Base-by-base conservation (phyloP, 1,140 invertebrate species). In the Melitaea cinxia region DNA sequence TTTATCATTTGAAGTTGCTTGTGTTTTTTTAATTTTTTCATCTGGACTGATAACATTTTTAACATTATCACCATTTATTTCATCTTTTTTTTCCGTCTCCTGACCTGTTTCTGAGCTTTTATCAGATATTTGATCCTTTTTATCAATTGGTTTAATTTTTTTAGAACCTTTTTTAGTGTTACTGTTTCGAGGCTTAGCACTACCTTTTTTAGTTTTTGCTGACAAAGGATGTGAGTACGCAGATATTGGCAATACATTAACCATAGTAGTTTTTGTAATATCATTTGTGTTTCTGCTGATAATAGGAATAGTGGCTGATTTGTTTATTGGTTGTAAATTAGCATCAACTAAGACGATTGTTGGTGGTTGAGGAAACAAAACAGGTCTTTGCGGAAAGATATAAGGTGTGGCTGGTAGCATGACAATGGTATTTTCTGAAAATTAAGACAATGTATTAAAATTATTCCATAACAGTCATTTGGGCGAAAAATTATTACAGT, bases 231-330 rank as follows among this genome's bases (percentile, higher is more conserved):
- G 83, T 9, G 91, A 91, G 67, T 94, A 92, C 15, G 94, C 94
- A 17, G 94, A 93, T 80, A 95, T 95, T 23, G 94, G 94, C 72
- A 95, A 92, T 87, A 95, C 95, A 80, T 95, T 95, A 1, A 93
- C 91, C 92, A 94, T 94, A 17, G 94, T 94, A 1, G 94, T 95
- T 82, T 83, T 91, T 23, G 88, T 91, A 28, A 84, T 82, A 58
- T 91, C 85, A 59, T 75, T 78, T 62, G 57, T 76, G 58, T 76
- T 85, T 76, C 85, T 86, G 59, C 77, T 85, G 24, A 89, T 65
- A 53, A 85, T 72, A 21, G 84, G 80, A 45, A 82, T 68, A 17
- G 74, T 65, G 33, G 79, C 49, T 55, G 75, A 30, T 72, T 86
- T 87, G 59, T 78, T 88, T 24, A 87, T 23, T 58, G 78, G 56